Conservation (phyloP, 2,113 vertebrate species). For the Sander vitreus region DNA sequence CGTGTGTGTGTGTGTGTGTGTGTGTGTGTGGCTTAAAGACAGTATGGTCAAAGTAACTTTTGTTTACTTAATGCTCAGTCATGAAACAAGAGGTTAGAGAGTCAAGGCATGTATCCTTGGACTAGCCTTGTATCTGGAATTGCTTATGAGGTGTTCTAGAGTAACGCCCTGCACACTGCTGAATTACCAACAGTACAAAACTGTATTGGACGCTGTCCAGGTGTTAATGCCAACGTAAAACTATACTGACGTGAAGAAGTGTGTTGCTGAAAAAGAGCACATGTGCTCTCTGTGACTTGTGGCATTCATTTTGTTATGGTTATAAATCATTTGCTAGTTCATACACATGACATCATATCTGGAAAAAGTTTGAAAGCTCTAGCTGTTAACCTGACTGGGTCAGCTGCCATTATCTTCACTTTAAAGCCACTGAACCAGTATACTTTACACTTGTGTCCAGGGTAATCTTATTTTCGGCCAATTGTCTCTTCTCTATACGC, state of each 20-base stretch:
- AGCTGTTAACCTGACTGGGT: slow-evolving; percentile 39
- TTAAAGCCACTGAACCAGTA: slow-evolving; percentile 14
- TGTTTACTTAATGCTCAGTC: slow-evolving; percentile 6
- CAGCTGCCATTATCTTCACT: slow-evolving; percentile 32
- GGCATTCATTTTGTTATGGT: slow-evolving; percentile 23
- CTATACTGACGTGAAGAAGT: slow-evolving; percentile 5
- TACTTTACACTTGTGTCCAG: slow-evolving; percentile 11
- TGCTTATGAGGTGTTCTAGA: not conserved
- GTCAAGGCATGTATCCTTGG: not conserved
- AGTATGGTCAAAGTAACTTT: not conserved
- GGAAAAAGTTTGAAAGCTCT: slow-evolving; percentile 20
- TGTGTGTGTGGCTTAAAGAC: not conserved
- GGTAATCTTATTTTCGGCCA: not conserved
- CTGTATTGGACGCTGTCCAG: slow-evolving; percentile 28
- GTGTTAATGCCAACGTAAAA: slow-evolving; percentile 39
- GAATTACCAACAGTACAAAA: slow-evolving; percentile 13
- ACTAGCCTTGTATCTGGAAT: slow-evolving; percentile 20
- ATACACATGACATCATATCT: slow-evolving; percentile 29
- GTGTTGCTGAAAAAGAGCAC: slow-evolving; percentile 42
- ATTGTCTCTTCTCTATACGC: not conserved
- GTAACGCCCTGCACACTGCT: slow-evolving; percentile 15
- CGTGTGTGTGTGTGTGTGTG: slow-evolving; percentile 6
- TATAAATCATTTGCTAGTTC: not conserved
- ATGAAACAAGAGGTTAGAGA: not conserved
- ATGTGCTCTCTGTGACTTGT: slow-evolving; percentile 24